Evolutionary conservation across 2,888 invertebrate genomes (phyloP), one percentile per base, ranked within the genome.

Genomic region (Catotricha subobsoleta): DNA sequence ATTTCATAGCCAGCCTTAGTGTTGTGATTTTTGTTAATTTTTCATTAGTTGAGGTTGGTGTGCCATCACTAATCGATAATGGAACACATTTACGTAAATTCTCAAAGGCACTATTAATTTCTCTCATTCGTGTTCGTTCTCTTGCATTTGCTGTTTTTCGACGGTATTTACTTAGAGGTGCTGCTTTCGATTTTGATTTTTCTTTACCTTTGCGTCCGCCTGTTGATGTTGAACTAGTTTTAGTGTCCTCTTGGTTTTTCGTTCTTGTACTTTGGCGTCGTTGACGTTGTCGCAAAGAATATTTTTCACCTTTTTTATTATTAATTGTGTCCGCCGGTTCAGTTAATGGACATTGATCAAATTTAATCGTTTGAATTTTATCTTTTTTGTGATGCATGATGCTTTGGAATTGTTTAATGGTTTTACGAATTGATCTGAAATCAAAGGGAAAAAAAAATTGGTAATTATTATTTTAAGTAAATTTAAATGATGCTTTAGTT

Each of bases 11-110:
- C 45, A 88, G 65, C 27, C 84, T 67, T 36, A 90, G 62, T 1
- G 88, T 88, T 4, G 88, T 86, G 50, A 90, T 90, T 65, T 90
- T 90, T 37, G 90, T 90, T 47, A 86, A 66, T 59, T 84, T 84
- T 56, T 84, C 83, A 57, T 76, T 76, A 30, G 80, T 64, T 55
- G 69, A 49, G n/a, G 43, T 23, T n/a, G 40, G 39, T 5, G 51
- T 25, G 44, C 51, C 44, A 18, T 30, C 55, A 5, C 54, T 55
- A 15, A 62, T 55, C 2, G 60, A 51, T 35, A 54, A 53, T 7
- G 90, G 90, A 10, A 91, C 78, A 19, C 79, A 81, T 13, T 72
- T 68, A 19, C 86, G 68, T 8, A 91, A 66, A 2, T 76, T 71
- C 56, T 88, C 88, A 60, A 90, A 91, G 1, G 88, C 90, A 45